Evolutionary conservation across 2,113 vertebrate species (phyloP), one percentile per base, ranked within the genome.

Genomic region (Mastomys coucha): DNA sequence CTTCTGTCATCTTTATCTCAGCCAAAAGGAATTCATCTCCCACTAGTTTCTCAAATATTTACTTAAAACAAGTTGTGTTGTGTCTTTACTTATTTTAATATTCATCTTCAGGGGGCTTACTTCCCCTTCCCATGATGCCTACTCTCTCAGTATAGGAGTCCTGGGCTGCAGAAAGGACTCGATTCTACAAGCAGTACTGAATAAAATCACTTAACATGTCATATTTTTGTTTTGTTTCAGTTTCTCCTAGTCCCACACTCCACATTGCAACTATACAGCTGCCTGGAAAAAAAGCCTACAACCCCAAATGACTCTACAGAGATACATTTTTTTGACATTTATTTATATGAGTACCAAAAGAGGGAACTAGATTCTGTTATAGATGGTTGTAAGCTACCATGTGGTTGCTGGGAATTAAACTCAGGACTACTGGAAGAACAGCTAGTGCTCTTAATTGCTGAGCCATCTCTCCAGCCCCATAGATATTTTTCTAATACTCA

Each of bases 61-160:
- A 51, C 36, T 76, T 78, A 49, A 90, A 63, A 84, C 53, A 89
- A 56, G 6, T 39, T 92, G 86, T 90, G 51, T 86, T 78, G 65
- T 33, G 72, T 2, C 60, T 51, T 65, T n/a, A 86, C 33, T 2
- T 75, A 91, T 49, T 96, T 96, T 65, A 93, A 88, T 88, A 96
- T 80, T 89, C 56, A 75, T 53, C 49, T 91, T 88, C 7, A 58
- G 65, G 72, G 70, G 92, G 70, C 3, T 80, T 65, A 49, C 82
- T 87, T 94, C 51, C 80, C 49, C 80, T 89, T 89, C 73, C 58
- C 45, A 82, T 24, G 20, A n/a, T 96, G 20, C 94, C 39, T 85
- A 76, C 7, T 53, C 60, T 36, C 33, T 92, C 53, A 88, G 42
- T 19, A 9, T 80, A 72, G 63, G 39, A 75, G 51, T 13, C 42